Evolutionary conservation across 2,113 vertebrate species (phyloP).

Genomic region (Ornithorhynchus anatinus): DNA sequence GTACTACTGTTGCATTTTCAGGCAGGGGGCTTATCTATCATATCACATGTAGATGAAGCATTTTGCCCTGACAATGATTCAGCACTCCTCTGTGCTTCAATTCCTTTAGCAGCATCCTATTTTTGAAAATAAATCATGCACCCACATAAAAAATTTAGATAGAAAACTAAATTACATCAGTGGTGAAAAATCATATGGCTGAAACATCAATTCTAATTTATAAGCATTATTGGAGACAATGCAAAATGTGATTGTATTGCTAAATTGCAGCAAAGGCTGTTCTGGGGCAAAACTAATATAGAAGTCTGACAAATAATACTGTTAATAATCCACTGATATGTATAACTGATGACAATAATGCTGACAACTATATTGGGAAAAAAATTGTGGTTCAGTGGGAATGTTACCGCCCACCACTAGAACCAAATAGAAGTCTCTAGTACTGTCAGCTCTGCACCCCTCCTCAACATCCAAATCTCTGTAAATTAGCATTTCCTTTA

Average conservation of each 20-base stretch:
- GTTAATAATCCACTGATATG: constrained; percentile 83
- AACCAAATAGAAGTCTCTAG: constrained; percentile 65
- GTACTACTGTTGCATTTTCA: not conserved
- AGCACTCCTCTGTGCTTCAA: constrained; percentile 5
- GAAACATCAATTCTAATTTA: constrained; percentile 73
- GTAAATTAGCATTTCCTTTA: too few relatives aligned
- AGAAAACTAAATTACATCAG: constrained; percentile 68
- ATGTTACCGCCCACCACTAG: constrained; percentile 68
- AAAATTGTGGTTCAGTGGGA: constrained; percentile 74
- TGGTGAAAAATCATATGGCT: constrained; percentile 62
- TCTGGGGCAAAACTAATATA: constrained; percentile 82
- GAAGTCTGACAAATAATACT: constrained; percentile 80
- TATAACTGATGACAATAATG: constrained; percentile 79
- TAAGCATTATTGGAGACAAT: constrained; percentile 69
- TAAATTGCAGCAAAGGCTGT: constrained; percentile 52
- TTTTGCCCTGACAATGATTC: not conserved
- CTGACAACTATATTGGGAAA: constrained; percentile 83
- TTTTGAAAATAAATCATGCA: constrained; percentile 43
- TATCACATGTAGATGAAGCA: not conserved
- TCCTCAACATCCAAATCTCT: too few relatives aligned
- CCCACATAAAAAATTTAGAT: constrained; percentile 61
- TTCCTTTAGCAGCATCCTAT: constrained; percentile 9
- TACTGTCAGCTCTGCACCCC: constrained; percentile 72
- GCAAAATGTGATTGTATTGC: constrained; percentile 69
- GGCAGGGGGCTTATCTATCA: not conserved